Evolutionary conservation across 2,113 vertebrate species (phyloP).

Genomic region (Suncus etruscus): DNA sequence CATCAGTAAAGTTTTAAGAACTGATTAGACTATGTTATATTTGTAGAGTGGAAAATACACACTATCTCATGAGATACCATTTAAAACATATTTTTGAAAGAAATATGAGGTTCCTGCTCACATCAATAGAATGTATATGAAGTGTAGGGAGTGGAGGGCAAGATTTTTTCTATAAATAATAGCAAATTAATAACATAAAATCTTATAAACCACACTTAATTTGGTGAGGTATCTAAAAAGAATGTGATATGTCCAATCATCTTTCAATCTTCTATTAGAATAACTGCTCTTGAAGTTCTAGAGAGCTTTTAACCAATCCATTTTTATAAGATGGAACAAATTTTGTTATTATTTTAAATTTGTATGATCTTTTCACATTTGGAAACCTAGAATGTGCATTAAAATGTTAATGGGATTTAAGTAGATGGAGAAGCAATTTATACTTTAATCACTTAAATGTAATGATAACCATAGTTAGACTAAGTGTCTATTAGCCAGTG

Average conservation of each 20-base stretch:
- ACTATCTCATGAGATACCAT: slow-evolving; percentile 60
- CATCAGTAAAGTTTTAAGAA: not conserved
- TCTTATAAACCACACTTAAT: slow-evolving; percentile 58
- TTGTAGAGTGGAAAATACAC: slow-evolving; percentile 3
- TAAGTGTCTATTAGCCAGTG: not conserved
- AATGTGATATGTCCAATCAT: slow-evolving; percentile 21
- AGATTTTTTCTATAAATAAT: slow-evolving; percentile 24
- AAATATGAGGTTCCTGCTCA: slow-evolving; percentile 68
- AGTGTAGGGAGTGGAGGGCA: not conserved
- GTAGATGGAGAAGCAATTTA: slow-evolving; percentile 31
- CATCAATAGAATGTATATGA: slow-evolving; percentile 15
- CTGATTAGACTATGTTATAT: not conserved
- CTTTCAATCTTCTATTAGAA: not conserved
- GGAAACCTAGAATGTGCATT: slow-evolving; percentile 8
- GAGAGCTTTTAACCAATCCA: slow-evolving; percentile 31
- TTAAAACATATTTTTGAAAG: slow-evolving; percentile 66
- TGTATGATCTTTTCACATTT: slow-evolving; percentile 1
- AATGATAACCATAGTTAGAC: slow-evolving; percentile 3
- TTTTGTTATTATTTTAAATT: slow-evolving; percentile 39
- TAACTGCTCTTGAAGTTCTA: slow-evolving; percentile 40
- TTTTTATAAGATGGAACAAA: not conserved
- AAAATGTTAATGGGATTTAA: slow-evolving; percentile 14
- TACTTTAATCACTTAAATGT: slow-evolving; percentile 54
- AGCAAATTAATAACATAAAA: slow-evolving; percentile 52
- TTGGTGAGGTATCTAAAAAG: slow-evolving; percentile 47